Conservation (phyloP, 2,113 vertebrate species). For the Corythornis madagascariensis region DNA sequence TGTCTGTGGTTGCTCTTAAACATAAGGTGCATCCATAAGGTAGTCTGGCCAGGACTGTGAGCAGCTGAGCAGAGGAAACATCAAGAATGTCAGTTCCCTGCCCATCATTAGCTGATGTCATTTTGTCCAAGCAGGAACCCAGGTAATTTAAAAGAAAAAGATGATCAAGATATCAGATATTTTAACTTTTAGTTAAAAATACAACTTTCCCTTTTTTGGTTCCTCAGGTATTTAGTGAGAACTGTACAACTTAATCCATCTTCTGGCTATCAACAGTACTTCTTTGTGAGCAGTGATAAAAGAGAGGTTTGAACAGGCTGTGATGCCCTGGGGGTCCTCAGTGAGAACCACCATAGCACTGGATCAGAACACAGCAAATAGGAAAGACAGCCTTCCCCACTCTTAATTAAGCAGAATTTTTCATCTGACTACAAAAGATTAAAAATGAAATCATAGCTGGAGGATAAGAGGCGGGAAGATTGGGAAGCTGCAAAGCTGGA, state of each 20-base stretch:
- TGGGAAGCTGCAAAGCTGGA: not conserved
- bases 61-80: not conserved
- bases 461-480: not conserved
- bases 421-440: not conserved
- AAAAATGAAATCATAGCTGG: not conserved
- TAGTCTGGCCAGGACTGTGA: not conserved
- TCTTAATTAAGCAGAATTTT: not conserved
- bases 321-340: not conserved
- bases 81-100: rapidly evolving
- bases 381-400: not conserved
- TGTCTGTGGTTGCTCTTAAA: not conserved
- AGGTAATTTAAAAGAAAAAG: not conserved
- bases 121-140: not conserved
- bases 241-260: not conserved
- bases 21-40: rapidly evolving
- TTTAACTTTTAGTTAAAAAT: not conserved
- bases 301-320: not conserved
- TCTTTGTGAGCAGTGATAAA: not conserved
- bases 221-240: not conserved
- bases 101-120: not conserved
- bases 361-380: not conserved
- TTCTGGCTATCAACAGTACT: not conserved
- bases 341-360: rapidly evolving
- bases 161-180: not conserved
- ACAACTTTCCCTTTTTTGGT: not conserved